Percentiles rank a stretch among this genome's conserved stretches.
phyloP scores from a whole-genome alignment of 2,888 invertebrate genomes.

The Acanthococcus lagerstroemiae region DNA sequence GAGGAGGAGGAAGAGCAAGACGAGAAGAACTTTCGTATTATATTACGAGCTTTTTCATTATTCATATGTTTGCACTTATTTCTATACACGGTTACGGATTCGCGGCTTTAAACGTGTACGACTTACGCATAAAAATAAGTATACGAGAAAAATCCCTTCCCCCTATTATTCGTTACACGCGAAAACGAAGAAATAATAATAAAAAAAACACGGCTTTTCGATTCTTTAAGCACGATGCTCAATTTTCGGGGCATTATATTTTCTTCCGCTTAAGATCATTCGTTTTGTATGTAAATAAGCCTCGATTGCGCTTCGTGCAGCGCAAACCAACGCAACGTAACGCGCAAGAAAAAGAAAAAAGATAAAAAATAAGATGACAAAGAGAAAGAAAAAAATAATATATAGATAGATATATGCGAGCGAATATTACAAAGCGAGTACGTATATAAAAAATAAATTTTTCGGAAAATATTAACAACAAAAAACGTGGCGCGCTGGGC shows the following conservation, averaged over 20 bases:
- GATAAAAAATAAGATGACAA: not conserved
- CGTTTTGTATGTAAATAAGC: slow-evolving; percentile 30
- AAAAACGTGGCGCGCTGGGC: too few relatives aligned
- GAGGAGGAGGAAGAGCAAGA: slow-evolving; percentile 49
- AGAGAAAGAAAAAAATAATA: slow-evolving; percentile 2
- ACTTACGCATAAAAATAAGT: not conserved
- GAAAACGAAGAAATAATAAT: slow-evolving; percentile 4
- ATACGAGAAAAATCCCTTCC: slow-evolving; percentile 1
- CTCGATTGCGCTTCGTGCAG: not conserved
- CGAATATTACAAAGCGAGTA: too few relatives aligned
- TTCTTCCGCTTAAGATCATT: slow-evolving; percentile 30
- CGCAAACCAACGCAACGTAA: too few relatives aligned
- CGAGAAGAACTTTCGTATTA: slow-evolving; percentile 45
- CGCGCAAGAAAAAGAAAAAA: slow-evolving; percentile 13
- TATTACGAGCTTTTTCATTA: slow-evolving; percentile 26
- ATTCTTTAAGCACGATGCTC: slow-evolving; percentile 26
- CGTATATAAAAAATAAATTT: slow-evolving; percentile 4
- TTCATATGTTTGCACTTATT: slow-evolving; percentile 30
- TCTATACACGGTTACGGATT: not conserved
- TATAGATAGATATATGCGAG: too few relatives aligned
- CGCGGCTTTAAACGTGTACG: slow-evolving; percentile 10
- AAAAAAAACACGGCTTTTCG: slow-evolving; percentile 12
- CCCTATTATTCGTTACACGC: not conserved
- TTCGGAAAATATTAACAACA: slow-evolving; percentile 7
- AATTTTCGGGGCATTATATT: slow-evolving; percentile 29